Evolutionary conservation across 2,888 invertebrate genomes (phyloP).

Genomic region (Cenopis cana): DNA sequence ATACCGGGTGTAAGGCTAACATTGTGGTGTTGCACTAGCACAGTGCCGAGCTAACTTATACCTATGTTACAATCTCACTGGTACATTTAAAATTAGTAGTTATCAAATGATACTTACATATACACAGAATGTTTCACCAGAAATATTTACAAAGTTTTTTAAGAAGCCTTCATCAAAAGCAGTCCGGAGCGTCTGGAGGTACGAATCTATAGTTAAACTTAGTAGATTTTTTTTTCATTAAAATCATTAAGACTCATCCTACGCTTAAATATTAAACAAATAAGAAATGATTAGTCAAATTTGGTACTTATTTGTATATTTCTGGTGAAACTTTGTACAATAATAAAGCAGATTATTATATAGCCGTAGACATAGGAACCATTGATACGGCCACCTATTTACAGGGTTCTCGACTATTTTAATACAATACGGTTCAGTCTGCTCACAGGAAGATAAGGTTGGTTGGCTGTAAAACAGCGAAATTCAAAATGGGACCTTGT

Average conservation of each 20-base stretch:
- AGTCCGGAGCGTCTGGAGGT: not conserved
- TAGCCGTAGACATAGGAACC: constrained; percentile 37
- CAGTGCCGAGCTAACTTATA: constrained; percentile 38
- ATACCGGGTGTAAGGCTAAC: constrained; percentile 65
- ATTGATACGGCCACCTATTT: constrained; percentile 14
- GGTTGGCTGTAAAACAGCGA: constrained; percentile 2
- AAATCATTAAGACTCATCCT: not conserved
- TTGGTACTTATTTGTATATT: not conserved
- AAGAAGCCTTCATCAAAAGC: not conserved
- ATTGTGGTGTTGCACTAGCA: constrained; percentile 56
- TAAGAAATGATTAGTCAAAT: too few relatives aligned
- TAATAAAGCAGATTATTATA: constrained; percentile 20
- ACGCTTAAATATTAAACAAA: not conserved
- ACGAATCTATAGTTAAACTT: not conserved
- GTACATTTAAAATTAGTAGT: constrained; percentile 26
- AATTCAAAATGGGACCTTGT: not conserved
- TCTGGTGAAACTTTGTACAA: constrained; percentile 11
- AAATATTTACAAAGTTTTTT: not conserved
- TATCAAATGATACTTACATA: constrained; percentile 17
- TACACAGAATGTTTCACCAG: constrained; percentile 12
- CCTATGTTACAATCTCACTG: constrained; percentile 31
- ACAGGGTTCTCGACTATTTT: constrained; percentile 3
- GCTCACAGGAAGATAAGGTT: constrained; percentile 31
- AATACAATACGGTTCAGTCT: constrained; percentile 31
- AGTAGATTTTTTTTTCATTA: too few relatives aligned